These are phyloP conservation scores for Atlantisia rogersi DNA, from an alignment of 2,113 vertebrate genomes.

Conservation along the genomic window DNA sequence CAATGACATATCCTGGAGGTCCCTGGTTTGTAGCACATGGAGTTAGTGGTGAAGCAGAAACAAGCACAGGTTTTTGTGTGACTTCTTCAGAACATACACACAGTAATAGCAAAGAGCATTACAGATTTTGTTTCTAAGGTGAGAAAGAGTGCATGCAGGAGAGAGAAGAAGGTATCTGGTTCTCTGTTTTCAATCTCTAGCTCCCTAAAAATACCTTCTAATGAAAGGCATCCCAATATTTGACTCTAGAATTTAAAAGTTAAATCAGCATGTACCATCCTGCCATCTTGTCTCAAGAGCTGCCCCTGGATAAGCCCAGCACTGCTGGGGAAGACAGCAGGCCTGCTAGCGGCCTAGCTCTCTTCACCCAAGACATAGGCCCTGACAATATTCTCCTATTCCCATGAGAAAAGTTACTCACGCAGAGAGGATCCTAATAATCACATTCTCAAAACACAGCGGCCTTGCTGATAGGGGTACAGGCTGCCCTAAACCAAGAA, in stretches of 20 bases:
- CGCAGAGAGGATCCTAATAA: no score
- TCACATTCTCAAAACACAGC: no score
- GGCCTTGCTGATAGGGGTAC: no score
- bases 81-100: not conserved
- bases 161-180: not conserved
- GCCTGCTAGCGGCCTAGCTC: no score
- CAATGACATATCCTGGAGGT: not conserved
- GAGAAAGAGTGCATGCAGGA: not conserved
- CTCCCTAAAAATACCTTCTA: conserved; percentile 2
- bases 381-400: no score
- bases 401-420: no score
- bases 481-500: no score
- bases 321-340: no score
- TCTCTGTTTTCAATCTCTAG: not conserved
- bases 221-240: not conserved
- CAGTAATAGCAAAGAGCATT: not conserved
- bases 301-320: not conserved
- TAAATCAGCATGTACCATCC: not conserved
- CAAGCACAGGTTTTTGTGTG: not conserved
- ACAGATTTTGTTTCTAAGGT: not conserved
- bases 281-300: not conserved
- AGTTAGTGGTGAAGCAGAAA: not conserved
- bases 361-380: no score
- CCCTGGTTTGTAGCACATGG: no score
- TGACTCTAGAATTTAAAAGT: conserved; percentile 1